phyloP scores from a whole-genome alignment of 1,140 invertebrate species.

The Cryptotermes secundus region DNA sequence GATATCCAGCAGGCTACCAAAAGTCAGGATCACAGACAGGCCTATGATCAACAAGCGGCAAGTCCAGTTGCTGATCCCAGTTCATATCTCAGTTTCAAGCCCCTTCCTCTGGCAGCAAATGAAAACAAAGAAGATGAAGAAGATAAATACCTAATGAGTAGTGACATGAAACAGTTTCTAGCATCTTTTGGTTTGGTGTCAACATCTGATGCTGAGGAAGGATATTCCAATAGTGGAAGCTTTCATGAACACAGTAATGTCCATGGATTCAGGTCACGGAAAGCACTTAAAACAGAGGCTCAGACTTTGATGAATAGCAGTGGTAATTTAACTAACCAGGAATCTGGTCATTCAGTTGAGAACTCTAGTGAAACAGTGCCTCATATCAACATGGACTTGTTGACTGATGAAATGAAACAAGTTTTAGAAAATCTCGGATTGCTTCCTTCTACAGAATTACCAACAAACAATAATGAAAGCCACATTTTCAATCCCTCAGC shows the following conservation, averaged over 20 bases:
- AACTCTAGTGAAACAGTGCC: not conserved
- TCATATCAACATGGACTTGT: slow-evolving; percentile 47
- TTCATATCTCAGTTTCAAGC: slow-evolving; percentile 59
- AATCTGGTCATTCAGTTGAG: no score
- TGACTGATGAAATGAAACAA: slow-evolving; percentile 53
- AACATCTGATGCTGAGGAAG: slow-evolving; percentile 34
- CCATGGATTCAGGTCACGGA: slow-evolving; percentile 2
- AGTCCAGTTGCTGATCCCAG: slow-evolving; percentile 44
- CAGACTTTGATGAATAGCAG: not conserved
- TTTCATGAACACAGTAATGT: not conserved
- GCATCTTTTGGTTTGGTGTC: slow-evolving; percentile 55
- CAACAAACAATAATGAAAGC: slow-evolving; percentile 34
- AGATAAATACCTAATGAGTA: slow-evolving; percentile 39
- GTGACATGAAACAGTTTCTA: slow-evolving; percentile 58
- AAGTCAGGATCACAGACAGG: not conserved
- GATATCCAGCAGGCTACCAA: slow-evolving; percentile 24
- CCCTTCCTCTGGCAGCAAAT: slow-evolving; percentile 51
- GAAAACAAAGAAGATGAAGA: slow-evolving; percentile 36
- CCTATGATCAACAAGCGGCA: not conserved
- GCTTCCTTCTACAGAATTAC: slow-evolving; percentile 37
- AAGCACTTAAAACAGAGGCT: not conserved
- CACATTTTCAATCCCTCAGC: slow-evolving; percentile 49
- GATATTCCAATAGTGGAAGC: not conserved
- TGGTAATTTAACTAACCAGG: not conserved
- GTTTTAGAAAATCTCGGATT: slow-evolving; percentile 56